phyloP scores from a whole-genome alignment of 2,797 vertebrate genomes.

The Australoheros facetus region DNA sequence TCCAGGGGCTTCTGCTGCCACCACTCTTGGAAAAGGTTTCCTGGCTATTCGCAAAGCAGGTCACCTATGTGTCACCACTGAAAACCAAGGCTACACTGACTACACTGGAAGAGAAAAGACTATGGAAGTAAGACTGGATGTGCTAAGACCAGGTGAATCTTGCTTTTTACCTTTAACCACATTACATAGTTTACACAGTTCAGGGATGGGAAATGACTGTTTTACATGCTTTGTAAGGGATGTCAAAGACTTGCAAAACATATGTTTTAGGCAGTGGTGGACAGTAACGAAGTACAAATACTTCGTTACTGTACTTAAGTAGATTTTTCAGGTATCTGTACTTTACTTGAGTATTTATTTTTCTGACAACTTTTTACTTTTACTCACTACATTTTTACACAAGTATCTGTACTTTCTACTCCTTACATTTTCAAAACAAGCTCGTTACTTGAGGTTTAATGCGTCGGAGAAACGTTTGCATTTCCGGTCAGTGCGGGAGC shows the following conservation, averaged over 20 bases:
- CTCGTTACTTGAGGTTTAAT: no score
- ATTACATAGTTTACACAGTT: not conserved
- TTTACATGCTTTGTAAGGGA: not conserved
- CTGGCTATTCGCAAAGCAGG: constrained; percentile 87
- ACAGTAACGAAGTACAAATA: no score
- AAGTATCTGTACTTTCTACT: no score
- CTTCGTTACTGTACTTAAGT: no score
- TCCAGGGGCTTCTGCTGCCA: constrained; percentile 81
- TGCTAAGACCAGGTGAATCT: constrained; percentile 81
- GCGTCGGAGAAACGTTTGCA: no score
- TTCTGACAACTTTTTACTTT: no score
- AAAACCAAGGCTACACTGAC: constrained; percentile 80
- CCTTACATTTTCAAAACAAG: no score
- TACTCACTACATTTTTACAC: no score
- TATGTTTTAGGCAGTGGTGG: no score
- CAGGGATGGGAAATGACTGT: not conserved
- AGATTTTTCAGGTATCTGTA: no score
- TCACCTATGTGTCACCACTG: constrained; percentile 84
- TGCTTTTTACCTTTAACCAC: not conserved
- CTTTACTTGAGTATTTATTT: no score
- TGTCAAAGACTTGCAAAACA: not conserved
- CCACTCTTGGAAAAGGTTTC: constrained; percentile 83
- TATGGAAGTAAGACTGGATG: constrained; percentile 85
- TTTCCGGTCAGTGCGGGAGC: no score
- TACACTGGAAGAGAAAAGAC: constrained; percentile 83